Evolutionary conservation across 2,113 vertebrate species (phyloP), one percentile per base, ranked within the genome.

Genomic region (Chrysochloris asiatica): DNA sequence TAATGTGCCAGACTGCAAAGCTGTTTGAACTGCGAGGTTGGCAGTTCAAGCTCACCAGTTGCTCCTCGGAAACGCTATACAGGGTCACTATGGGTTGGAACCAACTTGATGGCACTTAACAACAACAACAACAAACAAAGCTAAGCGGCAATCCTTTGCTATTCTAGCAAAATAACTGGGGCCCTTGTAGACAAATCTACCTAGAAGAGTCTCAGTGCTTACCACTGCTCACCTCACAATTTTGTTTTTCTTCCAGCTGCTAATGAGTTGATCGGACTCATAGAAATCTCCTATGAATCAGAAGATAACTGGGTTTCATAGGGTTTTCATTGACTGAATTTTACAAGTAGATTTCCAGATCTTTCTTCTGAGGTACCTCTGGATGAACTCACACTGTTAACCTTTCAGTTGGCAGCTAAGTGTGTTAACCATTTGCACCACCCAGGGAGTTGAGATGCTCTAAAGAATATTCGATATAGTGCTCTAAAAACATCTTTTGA

Each of bases 81-180:
- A 8, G n/a, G 63, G 63, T 67, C 63, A 67, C 63, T 16, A 36
- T 19, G n/a, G 33, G 16, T 67, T 36, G 63, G 33, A 33, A 33
- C 16, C 63, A 67, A 19, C 33, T 67, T 2, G 8, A 67, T 7
- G 5, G 63, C 63, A 67, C 33, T 16, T 36, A 33, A 67, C 63
- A 36, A 36, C n/a, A 19, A 67, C 16, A 67, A 83, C 54, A 90
- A 79, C 92, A 89, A 90, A 69, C 41, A 88, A 86, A 94, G 6
- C 33, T 72, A 95, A 77, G 52, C 88, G 47, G 45, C 72, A 65
- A 36, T 67, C 30, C 36, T 17, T 52, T 13, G 2, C 22, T 73
- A 26, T 83, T 76, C n/a, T 90, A 63, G 33, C 78, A 43, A 86
- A 94, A 72, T 61, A 87, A 88, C 9, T 71, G 61, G 8, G 4